A percentile compares a stretch with the other conserved stretches of the same genome.
These are phyloP conservation scores for Microcebus jonahi DNA, from an alignment of 2,113 vertebrate species.

Conservation along the genomic window DNA sequence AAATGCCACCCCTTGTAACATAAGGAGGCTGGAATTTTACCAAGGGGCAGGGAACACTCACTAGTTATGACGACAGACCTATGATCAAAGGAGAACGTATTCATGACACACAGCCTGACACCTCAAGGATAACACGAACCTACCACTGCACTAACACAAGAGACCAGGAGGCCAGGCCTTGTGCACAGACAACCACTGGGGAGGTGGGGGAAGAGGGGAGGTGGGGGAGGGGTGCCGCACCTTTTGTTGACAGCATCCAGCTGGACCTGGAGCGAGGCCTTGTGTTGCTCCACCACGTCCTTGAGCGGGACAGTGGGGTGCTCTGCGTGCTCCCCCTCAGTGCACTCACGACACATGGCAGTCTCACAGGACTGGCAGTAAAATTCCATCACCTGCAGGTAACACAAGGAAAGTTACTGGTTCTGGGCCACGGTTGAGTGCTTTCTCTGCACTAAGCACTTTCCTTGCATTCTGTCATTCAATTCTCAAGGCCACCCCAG, in stretches of 20 bases:
- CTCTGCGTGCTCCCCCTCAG: slow-evolving; percentile 94
- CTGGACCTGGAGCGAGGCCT: slow-evolving; percentile 94
- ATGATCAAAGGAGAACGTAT: neutral
- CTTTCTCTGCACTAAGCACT: neutral
- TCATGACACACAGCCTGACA: neutral
- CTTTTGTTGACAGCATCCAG: slow-evolving; percentile 95
- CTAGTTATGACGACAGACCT: neutral
- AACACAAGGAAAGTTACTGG: slow-evolving; percentile 7
- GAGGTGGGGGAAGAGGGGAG: neutral
- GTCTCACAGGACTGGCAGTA: slow-evolving; percentile 98
- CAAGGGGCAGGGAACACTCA: neutral
- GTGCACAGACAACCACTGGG: accelerated
- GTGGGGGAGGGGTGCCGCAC: slow-evolving; percentile 74
- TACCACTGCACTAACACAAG: neutral
- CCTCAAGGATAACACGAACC: neutral
- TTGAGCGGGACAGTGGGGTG: slow-evolving; percentile 96
- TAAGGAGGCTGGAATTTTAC: neutral
- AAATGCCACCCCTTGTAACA: neutral
- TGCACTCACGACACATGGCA: slow-evolving; percentile 97
- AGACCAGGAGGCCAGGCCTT: neutral
- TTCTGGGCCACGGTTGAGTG: accelerated
- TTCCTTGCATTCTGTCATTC: too few species aligned
- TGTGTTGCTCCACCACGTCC: slow-evolving; percentile 97
- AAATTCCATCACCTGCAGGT: slow-evolving; percentile 95
- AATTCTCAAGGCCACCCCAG: neutral